These are phyloP conservation scores for Oopsacas minuta DNA, from an alignment of 37 sponge, comb jelly and placozoan species.

Conservation along the genomic window DNA sequence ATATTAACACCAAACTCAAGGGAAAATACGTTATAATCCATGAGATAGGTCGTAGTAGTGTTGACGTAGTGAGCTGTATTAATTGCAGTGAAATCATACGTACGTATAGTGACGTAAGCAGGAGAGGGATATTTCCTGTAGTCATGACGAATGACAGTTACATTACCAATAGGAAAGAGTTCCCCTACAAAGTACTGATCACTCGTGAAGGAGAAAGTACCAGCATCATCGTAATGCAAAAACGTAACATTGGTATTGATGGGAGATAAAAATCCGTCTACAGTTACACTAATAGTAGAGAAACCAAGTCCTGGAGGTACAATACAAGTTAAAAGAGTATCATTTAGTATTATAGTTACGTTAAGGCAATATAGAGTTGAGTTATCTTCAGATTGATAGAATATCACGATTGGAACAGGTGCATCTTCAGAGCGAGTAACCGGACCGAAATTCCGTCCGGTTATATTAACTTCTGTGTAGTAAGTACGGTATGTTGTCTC, in stretches of 20 bases:
- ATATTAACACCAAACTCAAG: slow-evolving; percentile 38
- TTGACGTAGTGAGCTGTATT: slow-evolving; percentile 44
- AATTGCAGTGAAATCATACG: slow-evolving; percentile 49
- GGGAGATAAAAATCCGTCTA: slow-evolving; percentile 36
- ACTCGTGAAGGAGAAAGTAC: slow-evolving; percentile 44
- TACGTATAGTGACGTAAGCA: slow-evolving; percentile 44
- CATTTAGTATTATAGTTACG: slow-evolving; percentile 34
- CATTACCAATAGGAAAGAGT: slow-evolving; percentile 35
- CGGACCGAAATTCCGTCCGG: slow-evolving; percentile 61
- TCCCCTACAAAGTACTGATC: slow-evolving; percentile 64
- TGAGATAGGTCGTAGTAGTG: slow-evolving; percentile 29
- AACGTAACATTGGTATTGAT: slow-evolving; percentile 32
- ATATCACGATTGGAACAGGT: slow-evolving; percentile 25
- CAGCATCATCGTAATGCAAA: slow-evolving; percentile 62
- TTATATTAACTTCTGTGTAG: slow-evolving; percentile 41
- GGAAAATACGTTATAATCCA: slow-evolving; percentile 26
- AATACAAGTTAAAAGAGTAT: slow-evolving; percentile 37
- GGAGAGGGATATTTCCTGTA: slow-evolving; percentile 50
- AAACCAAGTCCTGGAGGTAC: slow-evolving; percentile 57
- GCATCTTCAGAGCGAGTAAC: slow-evolving; percentile 34
- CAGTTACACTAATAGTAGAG: slow-evolving; percentile 43
- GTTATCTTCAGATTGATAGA: slow-evolving; percentile 29
- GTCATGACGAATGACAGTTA: slow-evolving; percentile 49
- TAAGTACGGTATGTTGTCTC: slow-evolving; percentile 36
- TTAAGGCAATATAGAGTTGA: slow-evolving; percentile 33